phyloP scores from a whole-genome alignment of 1,140 invertebrate genomes.

The Leptopilina clavipes region DNA sequence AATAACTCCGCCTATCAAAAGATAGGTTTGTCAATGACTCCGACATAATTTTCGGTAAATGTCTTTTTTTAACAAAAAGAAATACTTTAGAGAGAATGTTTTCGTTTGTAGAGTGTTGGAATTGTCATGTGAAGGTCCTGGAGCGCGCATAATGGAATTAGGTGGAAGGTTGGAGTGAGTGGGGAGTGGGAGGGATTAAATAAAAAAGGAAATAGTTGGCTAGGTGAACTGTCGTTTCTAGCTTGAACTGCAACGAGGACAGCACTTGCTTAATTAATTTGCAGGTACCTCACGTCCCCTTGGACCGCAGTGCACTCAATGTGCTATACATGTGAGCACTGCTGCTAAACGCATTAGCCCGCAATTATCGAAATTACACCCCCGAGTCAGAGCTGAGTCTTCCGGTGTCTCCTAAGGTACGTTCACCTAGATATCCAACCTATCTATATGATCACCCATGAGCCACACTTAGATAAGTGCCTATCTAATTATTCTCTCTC shows the following conservation, averaged over 20 bases:
- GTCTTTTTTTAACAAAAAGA: too few species aligned
- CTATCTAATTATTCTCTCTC: constrained; percentile 61
- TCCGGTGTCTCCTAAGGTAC: constrained; percentile 45
- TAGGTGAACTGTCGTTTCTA: neutral
- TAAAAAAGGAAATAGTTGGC: neutral
- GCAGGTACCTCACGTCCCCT: constrained; percentile 59
- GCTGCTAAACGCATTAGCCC: constrained; percentile 64
- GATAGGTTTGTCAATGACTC: too few species aligned
- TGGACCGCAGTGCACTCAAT: constrained; percentile 49
- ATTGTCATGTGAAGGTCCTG: neutral
- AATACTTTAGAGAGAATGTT: neutral
- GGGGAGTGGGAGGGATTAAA: neutral
- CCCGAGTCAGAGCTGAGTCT: constrained; percentile 43
- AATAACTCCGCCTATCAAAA: too few species aligned
- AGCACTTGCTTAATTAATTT: constrained; percentile 62
- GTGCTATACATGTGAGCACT: constrained; percentile 51
- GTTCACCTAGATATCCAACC: constrained; percentile 35
- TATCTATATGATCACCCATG: constrained; percentile 34
- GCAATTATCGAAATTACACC: constrained; percentile 67
- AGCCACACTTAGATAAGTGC: constrained; percentile 54
- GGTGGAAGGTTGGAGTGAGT: too few species aligned
- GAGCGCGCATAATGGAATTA: neutral
- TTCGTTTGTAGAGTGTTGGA: neutral
- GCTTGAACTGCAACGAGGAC: constrained; percentile 34
- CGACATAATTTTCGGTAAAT: too few species aligned